A percentile compares a stretch with the other conserved stretches of the same genome.
These are phyloP conservation scores for Hydraecia micacea DNA, from an alignment of 2,888 invertebrate genomes.

Conservation along the genomic window DNA sequence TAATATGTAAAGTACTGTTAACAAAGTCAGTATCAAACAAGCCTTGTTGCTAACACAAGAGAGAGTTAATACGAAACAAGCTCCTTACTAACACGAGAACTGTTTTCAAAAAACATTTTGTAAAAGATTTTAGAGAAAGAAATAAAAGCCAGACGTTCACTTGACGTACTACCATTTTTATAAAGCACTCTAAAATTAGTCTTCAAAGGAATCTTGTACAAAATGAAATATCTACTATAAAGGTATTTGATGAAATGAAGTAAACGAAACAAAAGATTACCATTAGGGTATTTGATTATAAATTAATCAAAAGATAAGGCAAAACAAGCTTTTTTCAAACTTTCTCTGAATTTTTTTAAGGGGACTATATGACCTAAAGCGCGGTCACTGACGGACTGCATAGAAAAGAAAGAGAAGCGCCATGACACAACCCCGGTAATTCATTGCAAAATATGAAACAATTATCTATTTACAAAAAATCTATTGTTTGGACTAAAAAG, in stretches of 20 bases:
- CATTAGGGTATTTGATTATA: neutral
- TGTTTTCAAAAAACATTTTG: conserved; percentile 2
- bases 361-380: too few relatives aligned
- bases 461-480: too few relatives aligned
- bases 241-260: neutral
- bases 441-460: too few relatives aligned
- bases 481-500: too few relatives aligned
- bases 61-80: neutral
- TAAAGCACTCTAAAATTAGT: conserved; percentile 3
- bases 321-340: neutral
- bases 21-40: conserved; percentile 13
- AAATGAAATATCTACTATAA: neutral
- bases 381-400: too few relatives aligned
- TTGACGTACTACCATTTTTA: conserved; percentile 10
- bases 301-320: neutral
- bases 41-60: conserved; percentile 4
- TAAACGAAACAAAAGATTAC: conserved; percentile 9
- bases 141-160: conserved; percentile 29
- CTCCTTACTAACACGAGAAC: neutral
- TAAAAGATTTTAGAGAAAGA: conserved; percentile 23
- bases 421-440: too few relatives aligned
- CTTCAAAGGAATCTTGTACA: neutral
- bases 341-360: too few relatives aligned
- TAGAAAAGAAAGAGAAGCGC: too few relatives aligned
- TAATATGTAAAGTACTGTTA: conserved; percentile 4